Base-by-base conservation (phyloP, 2,113 vertebrate genomes). In the Tetrao urogallus region DNA sequence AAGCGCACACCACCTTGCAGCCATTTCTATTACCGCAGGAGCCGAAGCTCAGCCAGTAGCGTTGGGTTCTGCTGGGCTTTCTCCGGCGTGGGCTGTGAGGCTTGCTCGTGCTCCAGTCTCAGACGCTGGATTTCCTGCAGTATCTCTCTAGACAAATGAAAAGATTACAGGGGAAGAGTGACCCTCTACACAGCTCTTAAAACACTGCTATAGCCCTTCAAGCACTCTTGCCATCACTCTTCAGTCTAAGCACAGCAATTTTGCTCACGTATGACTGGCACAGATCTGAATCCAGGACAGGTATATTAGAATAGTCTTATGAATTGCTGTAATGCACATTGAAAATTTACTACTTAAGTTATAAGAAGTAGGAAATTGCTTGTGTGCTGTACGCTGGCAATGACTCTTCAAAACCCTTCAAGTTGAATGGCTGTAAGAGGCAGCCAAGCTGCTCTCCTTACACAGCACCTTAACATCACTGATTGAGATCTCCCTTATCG, bases 61-160 rank as follows among this genome's bases (percentile, higher is more conserved):
- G 99, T 99, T 4, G 99, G 99, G 97, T 99, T 99, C 97, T 99
- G 99, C 96, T 99, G 99, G 42, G 99, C 99, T 90, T 99, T 99
- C 93, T 99, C 99, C 0, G 99, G 99, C 4, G 99, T 99, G 40
- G 99, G 99, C 88, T 99, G 99, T 5, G 99, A 99, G 6, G 99
- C 99, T 85, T 99, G 99, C 22, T 99, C 99, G 0, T 99, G 99
- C 63, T 99, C 99, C 96, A 99, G 96, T 60, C 99, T 97, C 28
- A 99, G 98, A 17, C 99, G 98, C 98, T 99, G 99, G 48, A 99
- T 99, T 94, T 99, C 99, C 70, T 99, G 99, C 21, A 99, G 98
- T 66, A 99, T 99, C 97, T 99, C 99, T 81, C 99, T 99, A 38
- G 6, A 86, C 85, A 80, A 56, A 60, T 0, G n/a, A 38, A 2